Base-by-base conservation (phyloP, 2,888 invertebrate genomes). In the Drosophila algonquin region DNA sequence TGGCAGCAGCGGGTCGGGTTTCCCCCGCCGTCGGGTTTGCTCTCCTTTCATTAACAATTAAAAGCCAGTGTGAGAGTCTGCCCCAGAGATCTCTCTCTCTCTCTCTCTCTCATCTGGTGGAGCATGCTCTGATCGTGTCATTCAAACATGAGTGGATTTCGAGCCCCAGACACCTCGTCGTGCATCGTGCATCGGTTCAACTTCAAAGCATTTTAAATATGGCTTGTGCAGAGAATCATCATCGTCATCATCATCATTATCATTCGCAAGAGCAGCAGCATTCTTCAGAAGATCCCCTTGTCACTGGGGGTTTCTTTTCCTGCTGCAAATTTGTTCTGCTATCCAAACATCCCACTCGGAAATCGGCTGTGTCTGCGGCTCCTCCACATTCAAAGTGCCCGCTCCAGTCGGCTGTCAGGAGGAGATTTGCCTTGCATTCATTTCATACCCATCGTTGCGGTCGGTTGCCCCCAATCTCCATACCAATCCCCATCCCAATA, bases 301-400 rank as follows among this genome's bases (percentile, higher is more conserved):
- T 82, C 81, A 86, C 80, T 71, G 46, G 68, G 71, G 68, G 71
- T 70, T 75, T 70, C 51, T 58, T 61, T 71, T 62, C 65, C 63
- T 60, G 21, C 75, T 70, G 82, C 82, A 87, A 83, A 87, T 87
- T 82, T 85, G 80, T 88, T 82, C 87, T 82, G 87, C 84, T 76
- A 82, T 82, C 88, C 86, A 82, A 73, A 74, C 78, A 80, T 75
- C 88, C 86, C 88, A 82, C 82, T 88, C 69, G 81, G 63, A 76
- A 64, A 62, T 73, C 70, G 73, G 24, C 53, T 57, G 50, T 52
- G 44, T 48, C 58, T 10, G 32, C 45, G 55, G 83, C 72, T 77
- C 74, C 72, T 77, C 74, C 90, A 90, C 90, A 90, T 90, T 88
- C 88, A 90, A 90, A 90, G 90, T 90, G 91, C 90, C 90, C 7